Evolutionary conservation across 2,113 vertebrate species (phyloP).

Genomic region (Zootoca vivipara): DNA sequence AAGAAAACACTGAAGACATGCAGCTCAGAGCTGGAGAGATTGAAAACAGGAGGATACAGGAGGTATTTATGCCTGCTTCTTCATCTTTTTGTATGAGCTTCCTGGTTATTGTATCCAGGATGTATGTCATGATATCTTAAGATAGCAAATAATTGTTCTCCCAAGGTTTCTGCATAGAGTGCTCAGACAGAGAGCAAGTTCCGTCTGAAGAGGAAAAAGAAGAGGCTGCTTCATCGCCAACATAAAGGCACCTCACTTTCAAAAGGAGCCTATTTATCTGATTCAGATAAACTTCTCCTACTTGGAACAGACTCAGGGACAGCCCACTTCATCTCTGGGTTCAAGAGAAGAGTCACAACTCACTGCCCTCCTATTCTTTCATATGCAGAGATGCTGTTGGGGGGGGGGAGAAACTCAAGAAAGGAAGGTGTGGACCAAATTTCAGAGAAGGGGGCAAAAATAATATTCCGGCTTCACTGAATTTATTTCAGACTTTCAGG

Average conservation of each 20-base stretch:
- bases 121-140: conserved; percentile 50
- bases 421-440: background rate
- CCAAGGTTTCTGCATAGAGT: conserved; percentile 27
- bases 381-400: conserved; percentile 28
- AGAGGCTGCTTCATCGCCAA: conserved; percentile 30
- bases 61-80: conserved; percentile 21
- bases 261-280: conserved; percentile 44
- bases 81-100: background rate
- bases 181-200: background rate
- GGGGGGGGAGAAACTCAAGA: background rate
- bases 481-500: conserved; percentile 4
- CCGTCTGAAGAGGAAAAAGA: conserved; percentile 27
- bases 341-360: conserved; percentile 24
- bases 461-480: conserved; percentile 44
- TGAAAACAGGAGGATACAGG: background rate
- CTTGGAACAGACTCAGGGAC: conserved; percentile 38
- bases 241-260: conserved; percentile 38
- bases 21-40: background rate
- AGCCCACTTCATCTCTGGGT: conserved; percentile 15
- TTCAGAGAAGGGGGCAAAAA: conserved; percentile 33
- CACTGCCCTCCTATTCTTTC: conserved; percentile 30
- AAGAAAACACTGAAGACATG: conserved; percentile 40
- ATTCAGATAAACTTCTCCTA: conserved; percentile 51
- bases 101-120: conserved; percentile 34
- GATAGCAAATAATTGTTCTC: conserved; percentile 51